Evolutionary conservation across 2,888 invertebrate genomes (phyloP), one percentile per base, ranked within the genome.

Genomic region (Orthonevra nobilis): DNA sequence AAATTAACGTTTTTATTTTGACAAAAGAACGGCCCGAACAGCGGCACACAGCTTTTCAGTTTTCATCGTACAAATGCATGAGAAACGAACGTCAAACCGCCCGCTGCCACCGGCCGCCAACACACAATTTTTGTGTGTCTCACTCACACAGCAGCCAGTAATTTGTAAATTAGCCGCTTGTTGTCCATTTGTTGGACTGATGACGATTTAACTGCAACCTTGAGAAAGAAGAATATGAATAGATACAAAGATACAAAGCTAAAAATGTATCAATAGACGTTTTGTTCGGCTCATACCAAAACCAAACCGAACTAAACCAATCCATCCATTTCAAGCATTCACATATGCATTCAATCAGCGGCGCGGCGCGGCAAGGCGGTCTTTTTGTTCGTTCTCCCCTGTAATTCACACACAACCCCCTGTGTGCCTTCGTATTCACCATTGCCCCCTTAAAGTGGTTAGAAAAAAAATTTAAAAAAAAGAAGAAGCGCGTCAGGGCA

Each of bases 201-300:
- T 79, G 79, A 68, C 79, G 79, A 61, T 73, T 79, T 68, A 73
- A 61, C 79, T 79, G 73, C 66, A 79, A 73, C 79, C 79, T 79
- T 79, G 79, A 68, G 66, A 64, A 60, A 36, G 66, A 73, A 70
- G 70, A 68, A 79, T 66, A 70, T 58, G 44, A 69, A 69, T 38
- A 50, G 32, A 54, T 48, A 23, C 66, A 52, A 64, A 44, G 70
- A 54, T 60, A 60, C 15, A 38, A 61, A 68, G 23, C 46, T 46
- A 68, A 40, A 54, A 52, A 38, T 19, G 54, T 30, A 63, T 50
- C 56, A 48, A 36, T 61, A 56, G 63, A 68, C 10, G 19, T 61
- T 28, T 36, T 28, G 5, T 20, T 42, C 23, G 5, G 23, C 23
- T n/a, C n/a, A n/a, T n/a, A n/a, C n/a, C n/a, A n/a, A n/a, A n/a